These are phyloP conservation scores for Neopipo cinnamomea DNA, from an alignment of 2,113 vertebrate genomes.

Conservation along the genomic window DNA sequence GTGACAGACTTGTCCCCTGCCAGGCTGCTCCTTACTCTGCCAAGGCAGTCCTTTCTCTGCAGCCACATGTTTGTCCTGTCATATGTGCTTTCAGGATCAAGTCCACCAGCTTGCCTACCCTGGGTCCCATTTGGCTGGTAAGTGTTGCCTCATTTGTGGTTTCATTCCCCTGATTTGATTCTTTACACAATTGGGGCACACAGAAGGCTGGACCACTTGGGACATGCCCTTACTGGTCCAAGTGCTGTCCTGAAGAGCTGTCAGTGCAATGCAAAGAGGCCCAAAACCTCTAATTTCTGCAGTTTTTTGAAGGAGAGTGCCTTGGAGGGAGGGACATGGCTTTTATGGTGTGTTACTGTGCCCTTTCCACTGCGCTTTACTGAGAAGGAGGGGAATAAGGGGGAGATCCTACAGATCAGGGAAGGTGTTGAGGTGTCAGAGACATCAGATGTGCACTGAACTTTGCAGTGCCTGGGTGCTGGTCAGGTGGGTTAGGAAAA, in stretches of 20 bases:
- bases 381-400: fast-evolving
- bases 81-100: background rate
- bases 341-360: background rate
- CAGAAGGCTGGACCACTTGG: background rate
- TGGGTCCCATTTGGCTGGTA: background rate
- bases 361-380: background rate
- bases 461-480: background rate
- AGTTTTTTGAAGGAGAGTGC: background rate
- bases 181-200: fast-evolving
- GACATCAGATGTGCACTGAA: background rate
- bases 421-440: background rate
- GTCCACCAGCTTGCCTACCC: background rate
- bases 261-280: background rate
- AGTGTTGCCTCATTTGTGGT: background rate
- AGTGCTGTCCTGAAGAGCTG: background rate
- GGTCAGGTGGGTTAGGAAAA: background rate
- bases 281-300: background rate
- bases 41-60: background rate
- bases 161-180: background rate
- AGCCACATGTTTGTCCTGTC: background rate
- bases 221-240: background rate
- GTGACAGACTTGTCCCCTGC: background rate
- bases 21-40: background rate
- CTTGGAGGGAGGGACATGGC: background rate
- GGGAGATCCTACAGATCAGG: background rate